These are phyloP conservation scores for Trypoxylon attenuatum DNA, from an alignment of 2,888 invertebrate species.

Conservation along the genomic window DNA sequence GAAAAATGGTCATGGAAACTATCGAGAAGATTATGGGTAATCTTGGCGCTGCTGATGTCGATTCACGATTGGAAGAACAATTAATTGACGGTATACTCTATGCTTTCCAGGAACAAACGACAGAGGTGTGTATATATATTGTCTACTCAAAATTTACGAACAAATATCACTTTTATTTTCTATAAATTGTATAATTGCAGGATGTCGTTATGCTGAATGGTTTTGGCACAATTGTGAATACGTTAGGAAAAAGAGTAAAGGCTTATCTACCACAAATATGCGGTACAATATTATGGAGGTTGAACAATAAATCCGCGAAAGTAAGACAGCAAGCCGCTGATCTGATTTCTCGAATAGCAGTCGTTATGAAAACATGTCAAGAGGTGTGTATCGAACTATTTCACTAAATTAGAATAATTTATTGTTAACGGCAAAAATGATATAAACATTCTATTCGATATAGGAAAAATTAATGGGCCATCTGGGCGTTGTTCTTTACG, in stretches of 20 bases:
- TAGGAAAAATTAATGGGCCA: conserved; percentile 99
- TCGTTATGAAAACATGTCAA: conserved; percentile 99
- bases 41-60: conserved; percentile 98
- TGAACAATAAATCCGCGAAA: conserved; percentile 99
- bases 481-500: conserved; percentile 98
- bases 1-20: conserved; percentile 99
- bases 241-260: conserved; percentile 97
- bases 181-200: conserved; percentile 71
- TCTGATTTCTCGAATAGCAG: conserved; percentile 97
- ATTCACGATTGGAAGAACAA: conserved; percentile 98
- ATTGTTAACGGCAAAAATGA: background rate
- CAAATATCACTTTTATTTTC: background rate
- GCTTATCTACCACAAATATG: conserved; percentile 99
- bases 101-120: conserved; percentile 99
- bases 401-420: background rate
- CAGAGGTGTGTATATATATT: conserved; percentile 81
- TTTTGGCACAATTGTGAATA: conserved; percentile 99
- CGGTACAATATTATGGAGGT: conserved; percentile 99
- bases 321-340: conserved; percentile 99
- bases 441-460: conserved; percentile 35
- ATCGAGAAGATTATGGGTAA: conserved; percentile 99
- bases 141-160: background rate
- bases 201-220: conserved; percentile 99
- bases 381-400: conserved; percentile 82
- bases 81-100: conserved; percentile 99